Evolutionary conservation across 1,140 invertebrate species (phyloP).

Genomic region (Drosophila baimaii): DNA sequence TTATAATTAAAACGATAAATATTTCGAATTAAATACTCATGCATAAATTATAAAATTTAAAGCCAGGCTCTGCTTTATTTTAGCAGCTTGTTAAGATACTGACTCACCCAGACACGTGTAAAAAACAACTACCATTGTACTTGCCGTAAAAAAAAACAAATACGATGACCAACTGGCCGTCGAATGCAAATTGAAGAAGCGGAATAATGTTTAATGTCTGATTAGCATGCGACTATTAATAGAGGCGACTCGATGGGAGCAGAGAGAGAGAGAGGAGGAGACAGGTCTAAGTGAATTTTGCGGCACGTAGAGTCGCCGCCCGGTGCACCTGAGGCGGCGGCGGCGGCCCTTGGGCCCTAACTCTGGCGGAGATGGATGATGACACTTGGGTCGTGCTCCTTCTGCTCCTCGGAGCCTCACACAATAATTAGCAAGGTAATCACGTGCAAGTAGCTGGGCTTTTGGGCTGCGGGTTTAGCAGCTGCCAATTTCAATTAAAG

Average conservation of each 20-base stretch:
- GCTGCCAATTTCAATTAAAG: constrained; percentile 78
- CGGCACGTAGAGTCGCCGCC: constrained; percentile 40
- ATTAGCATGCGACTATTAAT: constrained; percentile 56
- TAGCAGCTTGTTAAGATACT: background rate
- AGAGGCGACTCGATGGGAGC: constrained; percentile 16
- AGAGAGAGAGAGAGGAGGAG: background rate
- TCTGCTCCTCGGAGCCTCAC: constrained; percentile 16
- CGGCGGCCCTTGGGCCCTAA: constrained; percentile 7
- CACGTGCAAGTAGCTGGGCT: constrained; percentile 66
- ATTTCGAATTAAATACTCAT: constrained; percentile 1
- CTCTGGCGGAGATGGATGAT: constrained; percentile 38
- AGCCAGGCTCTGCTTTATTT: background rate
- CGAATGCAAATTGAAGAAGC: constrained; percentile 26
- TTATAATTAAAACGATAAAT: constrained; percentile 7
- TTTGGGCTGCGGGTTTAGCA: constrained; percentile 54
- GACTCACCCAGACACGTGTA: background rate
- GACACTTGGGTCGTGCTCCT: constrained; percentile 46
- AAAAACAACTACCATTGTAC: no score
- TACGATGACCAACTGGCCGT: background rate
- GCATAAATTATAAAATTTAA: constrained; percentile 2
- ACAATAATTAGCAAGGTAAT: constrained; percentile 76
- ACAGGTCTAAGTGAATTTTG: constrained; percentile 50
- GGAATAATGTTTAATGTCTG: constrained; percentile 46
- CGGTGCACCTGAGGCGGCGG: constrained; percentile 7
- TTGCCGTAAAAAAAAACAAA: constrained; percentile 1